phyloP scores from a whole-genome alignment of 2,797 vertebrate genomes.

The Sebastes hubbsi region DNA sequence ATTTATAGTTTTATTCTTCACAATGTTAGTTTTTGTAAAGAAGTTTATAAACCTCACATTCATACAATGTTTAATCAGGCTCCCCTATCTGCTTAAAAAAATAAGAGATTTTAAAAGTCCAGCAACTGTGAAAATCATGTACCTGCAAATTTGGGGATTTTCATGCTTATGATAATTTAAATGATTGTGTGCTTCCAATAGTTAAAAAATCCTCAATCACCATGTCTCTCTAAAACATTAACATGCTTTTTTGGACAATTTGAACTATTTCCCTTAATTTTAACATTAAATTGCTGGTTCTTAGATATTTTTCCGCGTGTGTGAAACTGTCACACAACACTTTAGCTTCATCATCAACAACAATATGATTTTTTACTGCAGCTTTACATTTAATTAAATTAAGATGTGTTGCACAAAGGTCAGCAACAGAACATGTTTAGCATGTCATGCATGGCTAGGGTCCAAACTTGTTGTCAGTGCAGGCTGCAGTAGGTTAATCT shows the following conservation, averaged over 20 bases:
- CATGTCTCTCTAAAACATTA: neutral
- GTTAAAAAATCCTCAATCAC: neutral
- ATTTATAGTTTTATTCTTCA: neutral
- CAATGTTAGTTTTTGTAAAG: neutral
- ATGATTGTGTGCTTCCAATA: neutral
- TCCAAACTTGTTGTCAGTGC: conserved; percentile 47
- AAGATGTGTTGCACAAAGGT: neutral
- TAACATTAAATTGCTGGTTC: neutral
- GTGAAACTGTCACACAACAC: neutral
- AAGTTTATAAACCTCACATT: neutral
- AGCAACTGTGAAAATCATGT: neutral
- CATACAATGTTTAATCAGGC: neutral
- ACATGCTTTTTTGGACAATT: neutral
- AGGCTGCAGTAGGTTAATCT: conserved; percentile 41
- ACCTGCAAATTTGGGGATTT: neutral
- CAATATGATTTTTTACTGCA: neutral
- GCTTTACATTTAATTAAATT: neutral
- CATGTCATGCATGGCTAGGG: conserved; percentile 21
- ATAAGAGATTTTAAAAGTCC: neutral
- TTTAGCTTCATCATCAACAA: neutral
- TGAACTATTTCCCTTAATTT: neutral
- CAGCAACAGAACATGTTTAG: neutral
- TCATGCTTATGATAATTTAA: neutral
- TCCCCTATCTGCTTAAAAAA: neutral
- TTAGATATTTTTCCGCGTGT: neutral